Base-by-base conservation (phyloP, 2,888 invertebrate genomes). In the Neocrepidodera transversa region DNA sequence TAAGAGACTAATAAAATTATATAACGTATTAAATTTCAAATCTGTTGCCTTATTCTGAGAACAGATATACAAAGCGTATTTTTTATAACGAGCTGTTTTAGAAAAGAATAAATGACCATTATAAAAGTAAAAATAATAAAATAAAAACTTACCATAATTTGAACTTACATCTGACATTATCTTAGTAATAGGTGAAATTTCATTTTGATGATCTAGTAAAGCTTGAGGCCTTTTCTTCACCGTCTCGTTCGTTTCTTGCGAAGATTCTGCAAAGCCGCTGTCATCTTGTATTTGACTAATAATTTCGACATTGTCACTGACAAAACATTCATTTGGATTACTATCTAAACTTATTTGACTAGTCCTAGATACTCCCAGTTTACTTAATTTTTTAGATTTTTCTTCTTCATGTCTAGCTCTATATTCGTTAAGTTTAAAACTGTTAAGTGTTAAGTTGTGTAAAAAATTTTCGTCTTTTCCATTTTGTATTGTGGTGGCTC, bases 261-360 rank as follows among this genome's bases (percentile, higher is more conserved):
- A 38, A 11, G 38, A 49, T 23, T 60, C 58, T 1, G 36, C 52
- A n/a, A 58, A 43, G 6, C 64, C 59, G 26, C 59, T 66, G 11
- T 68, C 67, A 30, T 66, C 58, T 8, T 61, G 38, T 45, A 58
- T 61, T 43, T 71, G 66, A 43, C 64, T 71, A 42, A 75, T 66
- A 49, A 76, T 60, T 62, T 77, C 76, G 32, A 77, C 74, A 61
- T 74, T 74, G 42, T 71, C 73, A 30, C 68, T 68, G 13, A 64
- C 72, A 47, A 75, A 74, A 60, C 75, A 74, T 45, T 73, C 74
- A 11, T 68, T 66, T n/a, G 75, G 74, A 59, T 73, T 72, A 30
- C 71, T 71, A 52, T 79, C 78, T 49, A 80, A 70, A 69, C 79
- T 80, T 52, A 80, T 79, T 62, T 79, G 79, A 57, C 78, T 79